These are phyloP conservation scores for Agrochola circellaris DNA, from an alignment of 2,888 invertebrate genomes.

Conservation along the genomic window DNA sequence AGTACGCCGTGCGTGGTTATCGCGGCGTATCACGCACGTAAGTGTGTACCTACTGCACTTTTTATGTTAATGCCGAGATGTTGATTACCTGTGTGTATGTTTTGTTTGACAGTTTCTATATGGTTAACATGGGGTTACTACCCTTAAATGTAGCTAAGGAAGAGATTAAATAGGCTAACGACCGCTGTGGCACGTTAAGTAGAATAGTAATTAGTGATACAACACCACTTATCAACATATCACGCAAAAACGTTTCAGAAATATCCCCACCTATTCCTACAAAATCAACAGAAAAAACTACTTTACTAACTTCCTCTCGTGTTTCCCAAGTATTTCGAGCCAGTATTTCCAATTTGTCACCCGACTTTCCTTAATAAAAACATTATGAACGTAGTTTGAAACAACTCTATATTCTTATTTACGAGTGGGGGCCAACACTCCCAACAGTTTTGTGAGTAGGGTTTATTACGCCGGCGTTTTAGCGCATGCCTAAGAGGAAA, in stretches of 20 bases:
- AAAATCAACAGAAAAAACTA: constrained; percentile 19
- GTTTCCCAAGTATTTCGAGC: constrained; percentile 23
- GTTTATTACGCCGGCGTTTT: constrained; percentile 38
- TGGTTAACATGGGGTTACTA: neutral
- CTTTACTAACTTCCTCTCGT: neutral
- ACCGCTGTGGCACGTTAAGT: neutral
- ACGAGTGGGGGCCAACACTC: constrained; percentile 23
- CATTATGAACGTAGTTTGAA: constrained; percentile 53
- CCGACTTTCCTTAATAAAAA: constrained; percentile 47
- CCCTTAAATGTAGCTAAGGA: neutral
- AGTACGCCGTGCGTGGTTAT: constrained; percentile 29
- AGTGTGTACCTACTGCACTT: constrained; percentile 52
- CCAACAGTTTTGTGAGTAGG: constrained; percentile 37
- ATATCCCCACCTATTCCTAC: neutral
- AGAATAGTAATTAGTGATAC: constrained; percentile 5
- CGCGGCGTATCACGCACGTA: constrained; percentile 38
- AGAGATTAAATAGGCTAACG: neutral
- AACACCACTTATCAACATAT: neutral
- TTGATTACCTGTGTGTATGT: constrained; percentile 21
- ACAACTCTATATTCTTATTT: constrained; percentile 45
- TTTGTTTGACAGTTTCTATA: constrained; percentile 6
- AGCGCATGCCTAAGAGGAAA: constrained; percentile 33
- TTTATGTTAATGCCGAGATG: constrained; percentile 19
- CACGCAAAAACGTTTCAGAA: neutral
- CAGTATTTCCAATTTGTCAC: constrained; percentile 46